Evolutionary conservation across 1,140 invertebrate genomes (phyloP).

Genomic region (Nebria ingens): DNA sequence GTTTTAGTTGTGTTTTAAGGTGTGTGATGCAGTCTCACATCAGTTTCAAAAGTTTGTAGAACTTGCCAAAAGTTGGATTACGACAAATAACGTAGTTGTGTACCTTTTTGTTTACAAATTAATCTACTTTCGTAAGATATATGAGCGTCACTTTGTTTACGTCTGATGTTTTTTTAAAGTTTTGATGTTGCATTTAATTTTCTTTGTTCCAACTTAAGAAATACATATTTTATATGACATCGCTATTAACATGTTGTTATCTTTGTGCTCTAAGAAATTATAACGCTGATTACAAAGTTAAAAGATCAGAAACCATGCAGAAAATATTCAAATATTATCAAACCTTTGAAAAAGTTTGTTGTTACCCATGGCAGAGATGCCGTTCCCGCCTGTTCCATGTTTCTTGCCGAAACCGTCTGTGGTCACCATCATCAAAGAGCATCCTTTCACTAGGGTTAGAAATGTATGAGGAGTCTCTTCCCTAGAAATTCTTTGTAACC

Average conservation of each 20-base stretch:
- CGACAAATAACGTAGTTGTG: background rate
- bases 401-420: background rate
- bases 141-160: background rate
- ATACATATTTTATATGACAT: background rate
- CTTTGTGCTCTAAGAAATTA: no score
- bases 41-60: background rate
- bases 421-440: background rate
- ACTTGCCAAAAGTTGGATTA: background rate
- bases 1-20: background rate
- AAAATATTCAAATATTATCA: background rate
- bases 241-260: no score
- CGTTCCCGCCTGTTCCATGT: background rate
- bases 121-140: slow-evolving; percentile 1
- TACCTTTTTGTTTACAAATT: background rate
- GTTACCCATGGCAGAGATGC: background rate
- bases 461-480: background rate
- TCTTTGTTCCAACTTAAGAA: background rate
- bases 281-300: no score
- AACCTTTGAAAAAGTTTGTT: background rate
- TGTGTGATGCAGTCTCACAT: background rate
- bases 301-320: background rate
- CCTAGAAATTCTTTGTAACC: background rate
- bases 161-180: background rate
- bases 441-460: background rate
- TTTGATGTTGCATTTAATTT: background rate